These are phyloP conservation scores for Apodemus speciosus DNA, from an alignment of 2,113 vertebrate species.

Conservation along the genomic window DNA sequence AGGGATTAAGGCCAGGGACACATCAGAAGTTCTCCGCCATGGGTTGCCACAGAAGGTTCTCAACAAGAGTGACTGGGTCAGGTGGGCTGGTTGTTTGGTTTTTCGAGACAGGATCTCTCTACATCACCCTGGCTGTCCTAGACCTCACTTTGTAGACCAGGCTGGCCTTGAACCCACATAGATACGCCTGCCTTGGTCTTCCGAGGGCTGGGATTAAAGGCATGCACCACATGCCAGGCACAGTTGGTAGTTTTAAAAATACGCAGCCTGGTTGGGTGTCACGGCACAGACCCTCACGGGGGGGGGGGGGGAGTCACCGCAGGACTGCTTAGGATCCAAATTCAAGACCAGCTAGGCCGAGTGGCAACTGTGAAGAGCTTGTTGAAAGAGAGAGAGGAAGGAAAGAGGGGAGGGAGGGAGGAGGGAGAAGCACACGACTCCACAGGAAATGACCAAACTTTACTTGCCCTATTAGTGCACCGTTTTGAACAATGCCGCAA, in stretches of 20 bases:
- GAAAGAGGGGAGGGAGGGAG: neutral
- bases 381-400: neutral
- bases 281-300: neutral
- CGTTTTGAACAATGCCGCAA: neutral
- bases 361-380: neutral
- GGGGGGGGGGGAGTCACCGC: neutral
- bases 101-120: neutral
- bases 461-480: neutral
- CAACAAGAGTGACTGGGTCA: neutral
- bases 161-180: neutral
- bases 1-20: neutral
- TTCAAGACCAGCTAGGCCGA: neutral
- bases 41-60: neutral
- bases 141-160: neutral
- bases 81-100: neutral
- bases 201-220: neutral
- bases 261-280: neutral
- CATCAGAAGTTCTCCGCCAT: neutral
- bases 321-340: neutral
- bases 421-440: neutral
- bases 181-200: neutral
- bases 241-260: constrained; percentile 7
- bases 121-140: too few species aligned
- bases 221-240: neutral
- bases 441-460: constrained; percentile 1